A percentile compares a stretch with the other conserved stretches of the same genome.
Evolutionary conservation across 2,797 vertebrate genomes (phyloP).

Genomic region (Spheniscus humboldti): DNA sequence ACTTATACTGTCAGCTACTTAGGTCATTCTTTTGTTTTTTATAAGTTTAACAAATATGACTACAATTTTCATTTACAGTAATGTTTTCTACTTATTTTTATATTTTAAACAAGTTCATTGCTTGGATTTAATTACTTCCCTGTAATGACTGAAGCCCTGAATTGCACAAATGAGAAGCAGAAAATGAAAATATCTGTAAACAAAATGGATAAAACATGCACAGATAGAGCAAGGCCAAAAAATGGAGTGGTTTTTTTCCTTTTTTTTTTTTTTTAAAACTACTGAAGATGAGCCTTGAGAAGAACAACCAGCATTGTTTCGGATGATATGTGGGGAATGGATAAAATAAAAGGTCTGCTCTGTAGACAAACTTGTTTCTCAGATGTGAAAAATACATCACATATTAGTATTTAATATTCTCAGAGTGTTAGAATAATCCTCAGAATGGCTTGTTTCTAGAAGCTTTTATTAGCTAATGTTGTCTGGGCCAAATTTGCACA

Average conservation of each 20-base stretch:
- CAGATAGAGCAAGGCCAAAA: not conserved
- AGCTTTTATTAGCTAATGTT: not conserved
- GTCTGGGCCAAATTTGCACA: not conserved
- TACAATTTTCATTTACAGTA: not conserved
- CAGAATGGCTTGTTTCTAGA: not conserved
- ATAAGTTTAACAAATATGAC: not conserved
- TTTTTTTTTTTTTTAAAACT: not conserved
- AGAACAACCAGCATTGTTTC: not conserved
- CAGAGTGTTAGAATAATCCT: not conserved
- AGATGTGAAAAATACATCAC: not conserved
- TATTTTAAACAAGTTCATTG: not conserved
- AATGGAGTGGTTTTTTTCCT: rapidly evolving
- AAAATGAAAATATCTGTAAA: not conserved
- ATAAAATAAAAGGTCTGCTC: not conserved
- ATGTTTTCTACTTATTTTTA: not conserved
- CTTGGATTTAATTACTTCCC: not conserved
- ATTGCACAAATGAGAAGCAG: not conserved
- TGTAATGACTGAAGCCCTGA: not conserved
- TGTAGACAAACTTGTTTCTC: not conserved
- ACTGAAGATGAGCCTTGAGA: not conserved
- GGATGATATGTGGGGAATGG: not conserved
- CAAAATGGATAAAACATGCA: not conserved
- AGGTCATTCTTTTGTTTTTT: not conserved
- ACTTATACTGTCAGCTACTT: not conserved
- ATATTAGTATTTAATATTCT: not conserved